phyloP scores from a whole-genome alignment of 2,888 invertebrate species.

The Idaea straminata region DNA sequence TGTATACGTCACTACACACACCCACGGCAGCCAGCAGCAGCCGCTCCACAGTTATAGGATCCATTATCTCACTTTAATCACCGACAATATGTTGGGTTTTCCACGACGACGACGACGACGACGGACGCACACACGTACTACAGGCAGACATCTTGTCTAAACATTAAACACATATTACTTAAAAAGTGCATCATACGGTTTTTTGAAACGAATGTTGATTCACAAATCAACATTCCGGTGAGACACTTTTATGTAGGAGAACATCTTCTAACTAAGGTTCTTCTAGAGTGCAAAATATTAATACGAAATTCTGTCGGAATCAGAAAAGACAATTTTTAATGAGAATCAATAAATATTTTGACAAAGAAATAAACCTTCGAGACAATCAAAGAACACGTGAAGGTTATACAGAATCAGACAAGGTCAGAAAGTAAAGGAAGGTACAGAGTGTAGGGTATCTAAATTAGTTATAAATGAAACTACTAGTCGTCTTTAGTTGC shows the following conservation, averaged over 20 bases:
- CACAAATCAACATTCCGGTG: neutral
- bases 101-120: neutral
- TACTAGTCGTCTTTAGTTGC: too few relatives aligned
- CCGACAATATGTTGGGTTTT: neutral
- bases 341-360: too few relatives aligned
- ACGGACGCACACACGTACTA: neutral
- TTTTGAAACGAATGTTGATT: neutral
- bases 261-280: neutral
- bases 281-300: neutral
- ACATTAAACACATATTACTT: neutral
- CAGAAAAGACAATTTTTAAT: too few relatives aligned
- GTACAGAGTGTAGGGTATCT: too few relatives aligned
- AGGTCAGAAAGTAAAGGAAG: too few relatives aligned
- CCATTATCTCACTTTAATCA: neutral
- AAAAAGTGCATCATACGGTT: too few relatives aligned
- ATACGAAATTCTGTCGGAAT: neutral
- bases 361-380: too few relatives aligned
- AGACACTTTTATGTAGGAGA: neutral
- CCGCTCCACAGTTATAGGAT: neutral
- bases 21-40: neutral
- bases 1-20: neutral
- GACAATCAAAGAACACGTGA: too few relatives aligned
- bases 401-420: too few relatives aligned
- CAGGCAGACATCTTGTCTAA: neutral
- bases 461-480: too few relatives aligned